Evolutionary conservation across 2,113 vertebrate genomes (phyloP).

Genomic region (Oxyura jamaicensis): DNA sequence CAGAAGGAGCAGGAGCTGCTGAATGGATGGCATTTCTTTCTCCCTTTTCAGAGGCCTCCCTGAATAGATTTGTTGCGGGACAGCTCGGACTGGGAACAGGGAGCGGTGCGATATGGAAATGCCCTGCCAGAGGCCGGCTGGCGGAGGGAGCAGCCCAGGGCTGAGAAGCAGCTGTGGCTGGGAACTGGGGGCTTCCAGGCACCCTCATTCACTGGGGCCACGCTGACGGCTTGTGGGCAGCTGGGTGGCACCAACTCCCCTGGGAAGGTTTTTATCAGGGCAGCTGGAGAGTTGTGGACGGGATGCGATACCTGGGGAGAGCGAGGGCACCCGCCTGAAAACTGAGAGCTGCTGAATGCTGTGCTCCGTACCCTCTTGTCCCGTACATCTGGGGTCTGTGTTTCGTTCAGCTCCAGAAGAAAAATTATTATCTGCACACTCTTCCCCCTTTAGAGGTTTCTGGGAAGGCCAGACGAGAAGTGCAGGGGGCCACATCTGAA

Average conservation of each 20-base stretch:
- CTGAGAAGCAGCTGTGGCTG: neutral
- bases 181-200: neutral
- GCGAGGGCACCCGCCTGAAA: neutral
- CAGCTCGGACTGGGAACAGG: neutral
- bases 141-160: too few relatives aligned
- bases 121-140: neutral
- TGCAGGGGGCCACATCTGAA: accelerated
- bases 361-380: accelerated
- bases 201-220: neutral
- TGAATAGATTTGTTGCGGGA: slow-evolving; percentile 15
- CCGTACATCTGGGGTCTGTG: neutral
- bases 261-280: neutral
- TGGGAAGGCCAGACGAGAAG: neutral
- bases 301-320: neutral
- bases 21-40: neutral
- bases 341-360: neutral
- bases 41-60: slow-evolving; percentile 37
- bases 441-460: neutral
- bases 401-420: neutral
- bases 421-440: neutral
- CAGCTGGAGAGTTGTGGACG: neutral
- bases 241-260: neutral
- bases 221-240: neutral
- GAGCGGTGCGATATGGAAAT: neutral
- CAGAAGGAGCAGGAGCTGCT: neutral